phyloP scores from a whole-genome alignment of 2,797 vertebrate species.

The Cynodonichthys magdalenae region DNA sequence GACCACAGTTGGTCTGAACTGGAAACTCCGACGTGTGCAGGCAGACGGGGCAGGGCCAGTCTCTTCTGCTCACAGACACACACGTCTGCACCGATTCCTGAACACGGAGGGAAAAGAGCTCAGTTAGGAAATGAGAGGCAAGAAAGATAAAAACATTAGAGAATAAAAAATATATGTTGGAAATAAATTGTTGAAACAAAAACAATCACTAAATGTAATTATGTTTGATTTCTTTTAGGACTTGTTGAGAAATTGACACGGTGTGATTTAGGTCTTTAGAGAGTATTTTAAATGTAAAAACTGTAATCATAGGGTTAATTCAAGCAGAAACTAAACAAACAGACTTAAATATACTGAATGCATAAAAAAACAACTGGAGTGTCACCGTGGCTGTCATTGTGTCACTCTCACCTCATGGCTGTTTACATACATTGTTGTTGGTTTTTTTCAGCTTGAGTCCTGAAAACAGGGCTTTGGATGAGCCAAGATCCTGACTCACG shows the following conservation, averaged over 20 bases:
- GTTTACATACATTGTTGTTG: conserved; percentile 26
- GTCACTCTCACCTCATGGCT: conserved; percentile 58
- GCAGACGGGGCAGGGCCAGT: conserved; percentile 84
- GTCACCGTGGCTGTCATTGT: not conserved
- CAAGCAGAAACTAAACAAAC: not conserved
- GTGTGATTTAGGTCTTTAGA: too few species aligned
- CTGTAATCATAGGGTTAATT: too few species aligned
- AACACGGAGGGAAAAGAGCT: not conserved
- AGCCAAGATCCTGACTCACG: conserved; percentile 33
- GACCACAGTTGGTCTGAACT: conserved; percentile 87
- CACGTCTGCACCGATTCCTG: conserved; percentile 64
- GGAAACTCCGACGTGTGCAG: conserved; percentile 82
- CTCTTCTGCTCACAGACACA: conserved; percentile 60
- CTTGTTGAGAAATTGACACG: not conserved
- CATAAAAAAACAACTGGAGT: not conserved
- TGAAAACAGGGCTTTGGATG: conserved; percentile 8
- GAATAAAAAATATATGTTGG: not conserved
- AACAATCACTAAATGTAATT: not conserved
- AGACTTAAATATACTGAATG: not conserved
- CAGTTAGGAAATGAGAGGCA: not conserved
- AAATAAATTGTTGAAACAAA: too few species aligned
- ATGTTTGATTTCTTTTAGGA: not conserved
- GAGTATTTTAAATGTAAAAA: too few species aligned
- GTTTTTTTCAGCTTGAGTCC: conserved; percentile 20
- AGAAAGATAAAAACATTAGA: too few species aligned